Conservation (phyloP, 2,888 invertebrate genomes). For the Xanthorhoe spadicearia region DNA sequence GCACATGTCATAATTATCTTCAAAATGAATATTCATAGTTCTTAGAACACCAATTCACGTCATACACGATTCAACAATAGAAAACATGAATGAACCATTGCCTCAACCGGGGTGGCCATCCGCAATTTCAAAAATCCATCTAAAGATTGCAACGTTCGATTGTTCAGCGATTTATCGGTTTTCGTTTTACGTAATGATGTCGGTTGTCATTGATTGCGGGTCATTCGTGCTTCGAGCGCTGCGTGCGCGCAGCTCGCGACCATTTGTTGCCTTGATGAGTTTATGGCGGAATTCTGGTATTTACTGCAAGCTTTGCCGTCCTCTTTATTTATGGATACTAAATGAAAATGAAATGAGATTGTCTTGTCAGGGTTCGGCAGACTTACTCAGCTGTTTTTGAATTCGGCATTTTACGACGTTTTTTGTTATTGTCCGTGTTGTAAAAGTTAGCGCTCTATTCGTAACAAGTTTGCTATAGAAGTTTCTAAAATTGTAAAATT, state of each 20-base stretch:
- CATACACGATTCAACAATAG: neutral
- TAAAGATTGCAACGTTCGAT: slow-evolving; percentile 41
- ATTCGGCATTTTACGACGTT: too few relatives aligned
- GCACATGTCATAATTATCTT: too few relatives aligned
- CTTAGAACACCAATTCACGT: neutral
- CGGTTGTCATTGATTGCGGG: slow-evolving; percentile 62
- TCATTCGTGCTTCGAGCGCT: slow-evolving; percentile 57
- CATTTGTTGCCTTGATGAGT: slow-evolving; percentile 19
- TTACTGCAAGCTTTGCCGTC: neutral
- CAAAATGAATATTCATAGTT: neutral
- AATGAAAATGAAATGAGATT: neutral
- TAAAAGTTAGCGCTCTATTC: too few relatives aligned
- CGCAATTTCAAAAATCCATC: slow-evolving; percentile 37
- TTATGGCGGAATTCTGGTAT: slow-evolving; percentile 1
- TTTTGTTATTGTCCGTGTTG: too few relatives aligned
- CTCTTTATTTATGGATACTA: neutral
- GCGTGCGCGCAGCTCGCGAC: slow-evolving; percentile 42
- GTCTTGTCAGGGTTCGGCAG: too few relatives aligned
- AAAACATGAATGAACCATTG: slow-evolving; percentile 24
- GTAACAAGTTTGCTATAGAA: too few relatives aligned
- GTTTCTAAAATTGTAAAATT: too few relatives aligned
- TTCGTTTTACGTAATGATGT: slow-evolving; percentile 52
- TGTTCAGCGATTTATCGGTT: slow-evolving; percentile 47
- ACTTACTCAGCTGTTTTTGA: too few relatives aligned
- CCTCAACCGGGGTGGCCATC: slow-evolving; percentile 29